Evolutionary conservation across 2,888 invertebrate genomes (phyloP).

Genomic region (Phlogophora meticulosa): DNA sequence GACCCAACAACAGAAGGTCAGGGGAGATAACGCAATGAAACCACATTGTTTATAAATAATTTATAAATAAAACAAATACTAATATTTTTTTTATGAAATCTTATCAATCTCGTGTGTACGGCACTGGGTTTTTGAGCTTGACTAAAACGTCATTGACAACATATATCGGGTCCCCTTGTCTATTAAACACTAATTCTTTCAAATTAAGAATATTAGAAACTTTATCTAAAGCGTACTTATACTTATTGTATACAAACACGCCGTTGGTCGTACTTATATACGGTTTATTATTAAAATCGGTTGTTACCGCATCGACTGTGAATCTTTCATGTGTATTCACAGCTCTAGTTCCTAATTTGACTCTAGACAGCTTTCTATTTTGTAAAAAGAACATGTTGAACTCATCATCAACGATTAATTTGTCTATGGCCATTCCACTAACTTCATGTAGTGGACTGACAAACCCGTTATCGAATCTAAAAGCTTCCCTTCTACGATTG

Average conservation of each 20-base stretch:
- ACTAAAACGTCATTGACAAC: slow-evolving; percentile 79
- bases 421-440: slow-evolving; percentile 73
- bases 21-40: slow-evolving; percentile 34
- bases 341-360: slow-evolving; percentile 80
- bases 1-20: slow-evolving; percentile 15
- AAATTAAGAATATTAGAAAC: slow-evolving; percentile 76
- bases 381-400: slow-evolving; percentile 81
- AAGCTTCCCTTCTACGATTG: slow-evolving; percentile 77
- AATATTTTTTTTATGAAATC: slow-evolving; percentile 15
- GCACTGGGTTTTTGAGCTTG: slow-evolving; percentile 73
- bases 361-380: slow-evolving; percentile 75
- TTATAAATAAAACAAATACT: slow-evolving; percentile 50
- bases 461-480: slow-evolving; percentile 78
- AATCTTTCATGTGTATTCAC: slow-evolving; percentile 79
- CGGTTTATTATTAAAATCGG: slow-evolving; percentile 76
- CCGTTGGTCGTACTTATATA: slow-evolving; percentile 79
- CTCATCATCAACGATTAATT: slow-evolving; percentile 80
- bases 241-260: slow-evolving; percentile 83
- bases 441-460: slow-evolving; percentile 76
- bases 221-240: slow-evolving; percentile 83
- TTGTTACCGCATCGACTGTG: slow-evolving; percentile 72
- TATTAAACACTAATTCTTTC: slow-evolving; percentile 79
- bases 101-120: slow-evolving; percentile 53
- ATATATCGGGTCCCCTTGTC: slow-evolving; percentile 80
- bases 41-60: slow-evolving; percentile 39